Evolutionary conservation across 2,797 vertebrate genomes (phyloP).

Genomic region (Euthynnus affinis): DNA sequence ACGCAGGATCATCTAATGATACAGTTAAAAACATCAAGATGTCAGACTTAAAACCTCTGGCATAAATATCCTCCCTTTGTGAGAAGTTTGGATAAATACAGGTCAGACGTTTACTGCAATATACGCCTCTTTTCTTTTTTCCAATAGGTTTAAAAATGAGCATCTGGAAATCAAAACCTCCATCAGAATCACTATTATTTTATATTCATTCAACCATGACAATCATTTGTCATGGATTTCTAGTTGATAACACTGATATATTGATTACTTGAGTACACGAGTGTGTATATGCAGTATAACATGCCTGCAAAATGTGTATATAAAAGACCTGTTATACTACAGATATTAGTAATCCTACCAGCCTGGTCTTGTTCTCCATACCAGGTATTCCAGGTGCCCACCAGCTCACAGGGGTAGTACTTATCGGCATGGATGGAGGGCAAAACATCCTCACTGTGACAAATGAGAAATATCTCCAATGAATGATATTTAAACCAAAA

Average conservation of each 20-base stretch:
- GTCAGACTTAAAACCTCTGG: neutral
- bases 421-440: constrained; percentile 95
- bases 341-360: constrained; percentile 87
- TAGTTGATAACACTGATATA: too few species aligned
- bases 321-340: constrained; percentile 11
- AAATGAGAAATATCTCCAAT: constrained; percentile 29
- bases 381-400: constrained; percentile 99
- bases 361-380: constrained; percentile 99
- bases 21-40: neutral
- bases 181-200: neutral
- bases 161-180: neutral
- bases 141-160: neutral
- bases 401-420: constrained; percentile 97
- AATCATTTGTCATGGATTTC: neutral
- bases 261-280: too few species aligned
- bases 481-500: neutral
- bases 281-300: too few species aligned
- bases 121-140: neutral
- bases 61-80: neutral
- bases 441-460: constrained; percentile 93
- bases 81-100: neutral
- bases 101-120: neutral
- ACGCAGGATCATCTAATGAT: neutral
- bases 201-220: too few species aligned
- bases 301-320: too few species aligned